Percentiles rank a stretch among this genome's conserved stretches.
Evolutionary conservation across 2,113 vertebrate genomes (phyloP).

Genomic region (Chunga burmeisteri): DNA sequence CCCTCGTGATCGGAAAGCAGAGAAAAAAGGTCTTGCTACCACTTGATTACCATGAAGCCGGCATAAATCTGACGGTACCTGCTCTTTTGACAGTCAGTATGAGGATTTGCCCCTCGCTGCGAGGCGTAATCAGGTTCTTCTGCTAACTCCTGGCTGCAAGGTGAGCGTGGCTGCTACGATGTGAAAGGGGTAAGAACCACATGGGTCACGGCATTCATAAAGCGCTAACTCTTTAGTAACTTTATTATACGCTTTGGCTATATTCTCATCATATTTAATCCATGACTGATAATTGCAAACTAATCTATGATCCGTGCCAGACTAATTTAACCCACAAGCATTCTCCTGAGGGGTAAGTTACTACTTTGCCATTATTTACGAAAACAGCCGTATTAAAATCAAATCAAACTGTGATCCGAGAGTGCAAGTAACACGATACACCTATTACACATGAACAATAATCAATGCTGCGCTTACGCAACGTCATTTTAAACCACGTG

Average conservation of each 20-base stretch:
- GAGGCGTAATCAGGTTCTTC: background rate
- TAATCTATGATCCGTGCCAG: background rate
- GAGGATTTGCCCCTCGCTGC: background rate
- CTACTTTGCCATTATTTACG: background rate
- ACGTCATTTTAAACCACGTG: rapidly evolving
- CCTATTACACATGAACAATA: rapidly evolving
- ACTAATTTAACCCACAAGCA: background rate
- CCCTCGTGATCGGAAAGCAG: background rate
- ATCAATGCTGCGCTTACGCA: rapidly evolving
- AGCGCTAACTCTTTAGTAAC: background rate
- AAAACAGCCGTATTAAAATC: background rate
- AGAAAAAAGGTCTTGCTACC: background rate
- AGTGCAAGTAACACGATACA: background rate
- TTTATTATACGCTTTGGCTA: background rate
- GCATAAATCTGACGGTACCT: background rate
- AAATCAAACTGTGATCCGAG: background rate
- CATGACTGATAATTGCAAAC: background rate
- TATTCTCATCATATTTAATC: background rate
- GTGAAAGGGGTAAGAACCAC: background rate
- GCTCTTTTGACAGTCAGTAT: background rate
- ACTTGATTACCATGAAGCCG: background rate
- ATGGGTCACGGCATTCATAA: rapidly evolving
- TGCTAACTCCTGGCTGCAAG: background rate
- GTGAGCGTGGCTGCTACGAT: background rate
- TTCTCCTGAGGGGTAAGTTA: background rate